phyloP scores from a whole-genome alignment of 1,140 invertebrate genomes.

The Drosophila paulistorum region DNA sequence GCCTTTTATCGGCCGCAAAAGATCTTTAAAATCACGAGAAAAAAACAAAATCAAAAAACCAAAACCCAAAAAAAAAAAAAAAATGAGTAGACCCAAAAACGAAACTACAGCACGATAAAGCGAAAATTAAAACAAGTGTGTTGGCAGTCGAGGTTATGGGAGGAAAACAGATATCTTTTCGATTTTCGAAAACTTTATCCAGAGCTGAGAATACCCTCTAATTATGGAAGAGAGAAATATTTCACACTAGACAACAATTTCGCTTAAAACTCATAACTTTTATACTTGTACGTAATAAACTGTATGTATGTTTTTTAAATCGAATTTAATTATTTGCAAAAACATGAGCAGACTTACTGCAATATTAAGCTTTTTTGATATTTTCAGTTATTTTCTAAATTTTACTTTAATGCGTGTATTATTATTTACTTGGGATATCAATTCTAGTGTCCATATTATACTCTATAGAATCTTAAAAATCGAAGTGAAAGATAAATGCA shows the following conservation, averaged over 20 bases:
- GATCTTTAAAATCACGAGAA: constrained; percentile 49
- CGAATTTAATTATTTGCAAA: no score
- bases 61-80: constrained; percentile 15
- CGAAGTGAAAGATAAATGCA: background rate
- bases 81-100: constrained; percentile 39
- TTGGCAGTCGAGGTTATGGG: background rate
- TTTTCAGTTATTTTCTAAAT: no score
- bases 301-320: no score
- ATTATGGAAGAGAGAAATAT: background rate
- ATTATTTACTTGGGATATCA: no score
- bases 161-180: background rate
- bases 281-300: no score
- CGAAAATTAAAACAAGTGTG: constrained; percentile 45
- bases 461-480: no score
- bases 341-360: no score
- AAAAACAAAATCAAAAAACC: background rate
- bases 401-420: no score
- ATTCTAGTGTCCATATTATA: no score
- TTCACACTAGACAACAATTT: no score
- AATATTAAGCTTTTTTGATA: no score
- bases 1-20: constrained; percentile 52
- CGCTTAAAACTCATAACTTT: no score
- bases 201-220: constrained; percentile 16
- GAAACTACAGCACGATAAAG: constrained; percentile 28
- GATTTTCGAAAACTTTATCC: constrained; percentile 3